These are phyloP conservation scores for Triplophysa bombifrons DNA, from an alignment of 2,797 vertebrate species.

Conservation along the genomic window DNA sequence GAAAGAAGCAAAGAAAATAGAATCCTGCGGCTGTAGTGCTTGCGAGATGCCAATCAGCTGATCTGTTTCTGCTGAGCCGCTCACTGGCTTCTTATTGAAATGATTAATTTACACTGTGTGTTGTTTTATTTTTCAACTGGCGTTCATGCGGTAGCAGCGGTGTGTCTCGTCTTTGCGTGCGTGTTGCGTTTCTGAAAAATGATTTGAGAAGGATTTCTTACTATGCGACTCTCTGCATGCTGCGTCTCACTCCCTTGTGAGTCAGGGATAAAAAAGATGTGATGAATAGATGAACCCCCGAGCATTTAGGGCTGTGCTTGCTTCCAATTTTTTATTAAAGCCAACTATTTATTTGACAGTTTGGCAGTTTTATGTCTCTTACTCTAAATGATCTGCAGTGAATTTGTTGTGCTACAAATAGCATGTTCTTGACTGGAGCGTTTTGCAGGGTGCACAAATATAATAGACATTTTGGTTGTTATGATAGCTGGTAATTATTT, in stretches of 20 bases:
- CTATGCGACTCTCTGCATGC: slow-evolving; percentile 32
- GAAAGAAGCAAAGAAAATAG: slow-evolving; percentile 27
- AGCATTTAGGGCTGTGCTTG: slow-evolving; percentile 38
- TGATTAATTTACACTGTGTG: slow-evolving; percentile 52
- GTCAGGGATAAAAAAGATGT: slow-evolving; percentile 42
- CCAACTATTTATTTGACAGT: slow-evolving; percentile 32
- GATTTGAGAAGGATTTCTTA: slow-evolving; percentile 46
- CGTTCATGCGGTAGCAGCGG: slow-evolving; percentile 11
- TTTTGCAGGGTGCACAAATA: neutral
- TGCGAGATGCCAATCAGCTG: slow-evolving; percentile 49
- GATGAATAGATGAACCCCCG: slow-evolving; percentile 44
- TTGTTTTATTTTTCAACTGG: slow-evolving; percentile 36
- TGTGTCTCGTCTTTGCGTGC: slow-evolving; percentile 20
- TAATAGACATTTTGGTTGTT: neutral
- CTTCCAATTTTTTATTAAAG: slow-evolving; percentile 49
- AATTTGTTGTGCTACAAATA: slow-evolving; percentile 19
- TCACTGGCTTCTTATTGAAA: slow-evolving; percentile 53
- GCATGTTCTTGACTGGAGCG: slow-evolving; percentile 19
- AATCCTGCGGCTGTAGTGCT: slow-evolving; percentile 26
- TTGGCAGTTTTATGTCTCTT: slow-evolving; percentile 30
- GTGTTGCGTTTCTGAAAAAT: slow-evolving; percentile 38
- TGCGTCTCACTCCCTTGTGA: slow-evolving; percentile 10
- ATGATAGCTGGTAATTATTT: neutral
- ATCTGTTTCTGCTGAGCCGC: slow-evolving; percentile 39
- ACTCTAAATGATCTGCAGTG: slow-evolving; percentile 27